A percentile compares a stretch with the other conserved stretches of the same genome.
These are phyloP conservation scores for Xestoiulus laeticollis DNA, from an alignment of 2,888 invertebrate species.

Conservation along the genomic window DNA sequence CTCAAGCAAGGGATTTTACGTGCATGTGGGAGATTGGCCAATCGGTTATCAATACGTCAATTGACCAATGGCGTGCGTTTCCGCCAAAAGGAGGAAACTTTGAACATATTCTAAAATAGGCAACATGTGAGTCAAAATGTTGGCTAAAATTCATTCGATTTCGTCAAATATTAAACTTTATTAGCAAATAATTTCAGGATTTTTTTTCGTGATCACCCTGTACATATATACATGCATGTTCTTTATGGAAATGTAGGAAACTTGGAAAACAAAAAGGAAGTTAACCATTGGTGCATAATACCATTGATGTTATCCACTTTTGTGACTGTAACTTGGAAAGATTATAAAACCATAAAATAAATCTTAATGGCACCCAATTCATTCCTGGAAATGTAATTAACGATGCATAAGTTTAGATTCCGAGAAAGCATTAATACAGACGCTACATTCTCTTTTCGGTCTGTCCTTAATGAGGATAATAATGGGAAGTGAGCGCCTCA, in stretches of 20 bases:
- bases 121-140: no score
- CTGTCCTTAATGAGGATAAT: not conserved
- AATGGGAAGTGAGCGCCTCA: conserved; percentile 12
- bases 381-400: conserved; percentile 15
- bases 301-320: not conserved
- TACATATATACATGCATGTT: no score
- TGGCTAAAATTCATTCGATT: no score
- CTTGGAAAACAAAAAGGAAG: not conserved
- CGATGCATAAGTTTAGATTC: conserved; percentile 9
- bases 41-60: no score
- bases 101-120: no score
- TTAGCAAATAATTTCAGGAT: no score
- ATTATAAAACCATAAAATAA: conserved; percentile 17
- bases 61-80: no score
- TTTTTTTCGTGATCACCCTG: no score
- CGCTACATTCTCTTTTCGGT: not conserved
- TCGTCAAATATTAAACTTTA: no score
- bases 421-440: not conserved
- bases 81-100: no score
- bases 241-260: not conserved
- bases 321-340: not conserved
- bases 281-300: conserved; percentile 10
- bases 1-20: no score
- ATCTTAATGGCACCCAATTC: not conserved
- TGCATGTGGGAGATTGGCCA: no score